Evolutionary conservation across 2,888 invertebrate genomes (phyloP).

Genomic region (Morpho achilles): DNA sequence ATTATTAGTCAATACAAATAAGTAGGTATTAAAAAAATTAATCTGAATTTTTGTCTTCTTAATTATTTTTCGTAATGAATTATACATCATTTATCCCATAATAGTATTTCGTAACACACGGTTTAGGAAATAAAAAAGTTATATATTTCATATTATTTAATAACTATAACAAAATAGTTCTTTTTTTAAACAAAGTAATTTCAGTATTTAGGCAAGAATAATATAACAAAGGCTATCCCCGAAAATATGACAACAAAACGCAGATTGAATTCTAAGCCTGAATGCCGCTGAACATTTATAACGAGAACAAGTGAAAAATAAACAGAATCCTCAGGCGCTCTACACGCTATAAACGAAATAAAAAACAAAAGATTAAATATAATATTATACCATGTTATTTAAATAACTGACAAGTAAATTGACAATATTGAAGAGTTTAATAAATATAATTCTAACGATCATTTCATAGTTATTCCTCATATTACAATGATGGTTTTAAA

Average conservation of each 20-base stretch:
- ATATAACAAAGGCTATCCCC: conserved; percentile 1
- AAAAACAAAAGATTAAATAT: background rate
- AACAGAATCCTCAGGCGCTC: conserved; percentile 7
- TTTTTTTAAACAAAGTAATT: background rate
- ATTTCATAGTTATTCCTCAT: too few relatives aligned
- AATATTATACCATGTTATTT: background rate
- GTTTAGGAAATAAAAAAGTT: too few relatives aligned
- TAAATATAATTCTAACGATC: too few relatives aligned
- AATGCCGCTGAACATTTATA: conserved; percentile 9
- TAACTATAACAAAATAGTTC: too few relatives aligned
- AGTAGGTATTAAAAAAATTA: too few relatives aligned
- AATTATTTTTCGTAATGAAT: too few relatives aligned
- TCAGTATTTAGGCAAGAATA: background rate
- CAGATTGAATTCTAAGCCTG: conserved; percentile 10
- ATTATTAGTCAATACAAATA: too few relatives aligned
- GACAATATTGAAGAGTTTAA: background rate
- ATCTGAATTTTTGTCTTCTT: too few relatives aligned
- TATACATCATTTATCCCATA: too few relatives aligned
- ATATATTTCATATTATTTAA: too few relatives aligned
- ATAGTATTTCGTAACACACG: too few relatives aligned
- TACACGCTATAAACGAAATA: background rate
- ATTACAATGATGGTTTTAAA: too few relatives aligned
- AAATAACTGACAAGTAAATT: background rate
- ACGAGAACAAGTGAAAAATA: conserved; percentile 10
- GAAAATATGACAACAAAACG: conserved; percentile 7